These are phyloP conservation scores for Bujurquina vittata DNA, from an alignment of 2,113 vertebrate species.

Conservation along the genomic window DNA sequence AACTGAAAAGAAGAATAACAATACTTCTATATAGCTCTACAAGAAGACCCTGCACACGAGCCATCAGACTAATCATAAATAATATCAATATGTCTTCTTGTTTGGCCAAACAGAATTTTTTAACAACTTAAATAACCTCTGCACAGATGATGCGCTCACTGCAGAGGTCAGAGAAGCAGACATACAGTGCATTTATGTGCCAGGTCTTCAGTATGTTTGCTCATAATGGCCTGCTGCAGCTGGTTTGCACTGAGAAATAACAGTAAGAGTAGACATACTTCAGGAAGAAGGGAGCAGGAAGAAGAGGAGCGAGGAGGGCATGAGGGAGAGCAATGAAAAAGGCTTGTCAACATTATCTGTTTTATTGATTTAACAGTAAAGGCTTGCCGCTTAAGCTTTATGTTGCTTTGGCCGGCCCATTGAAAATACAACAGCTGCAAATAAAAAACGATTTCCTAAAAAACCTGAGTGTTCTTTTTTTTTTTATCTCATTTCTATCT, in stretches of 20 bases:
- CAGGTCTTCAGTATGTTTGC: neutral
- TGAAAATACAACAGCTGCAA: conserved; percentile 79
- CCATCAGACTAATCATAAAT: neutral
- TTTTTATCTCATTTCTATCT: conserved; percentile 31
- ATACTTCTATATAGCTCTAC: neutral
- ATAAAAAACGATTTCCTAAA: conserved; percentile 73
- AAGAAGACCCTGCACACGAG: neutral
- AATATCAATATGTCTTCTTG: neutral
- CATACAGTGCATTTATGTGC: neutral
- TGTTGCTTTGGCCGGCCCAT: conserved; percentile 75
- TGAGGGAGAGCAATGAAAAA: conserved; percentile 77
- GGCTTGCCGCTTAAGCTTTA: conserved; percentile 81
- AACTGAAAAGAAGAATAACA: neutral
- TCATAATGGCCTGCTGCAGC: conserved; percentile 23
- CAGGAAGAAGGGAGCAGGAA: conserved; percentile 49
- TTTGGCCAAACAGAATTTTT: neutral
- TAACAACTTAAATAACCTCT: neutral
- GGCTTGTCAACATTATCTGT: conserved; percentile 84
- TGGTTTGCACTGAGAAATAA: conserved; percentile 22
- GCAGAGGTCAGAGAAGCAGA: neutral
- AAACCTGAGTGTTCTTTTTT: conserved; percentile 29
- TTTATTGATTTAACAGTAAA: conserved; percentile 86
- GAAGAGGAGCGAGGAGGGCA: conserved; percentile 31
- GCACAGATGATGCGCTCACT: neutral
- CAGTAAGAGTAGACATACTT: conserved; percentile 45